These are phyloP conservation scores for Drosophila mayri DNA, from an alignment of 1,140 invertebrate genomes.

Conservation along the genomic window DNA sequence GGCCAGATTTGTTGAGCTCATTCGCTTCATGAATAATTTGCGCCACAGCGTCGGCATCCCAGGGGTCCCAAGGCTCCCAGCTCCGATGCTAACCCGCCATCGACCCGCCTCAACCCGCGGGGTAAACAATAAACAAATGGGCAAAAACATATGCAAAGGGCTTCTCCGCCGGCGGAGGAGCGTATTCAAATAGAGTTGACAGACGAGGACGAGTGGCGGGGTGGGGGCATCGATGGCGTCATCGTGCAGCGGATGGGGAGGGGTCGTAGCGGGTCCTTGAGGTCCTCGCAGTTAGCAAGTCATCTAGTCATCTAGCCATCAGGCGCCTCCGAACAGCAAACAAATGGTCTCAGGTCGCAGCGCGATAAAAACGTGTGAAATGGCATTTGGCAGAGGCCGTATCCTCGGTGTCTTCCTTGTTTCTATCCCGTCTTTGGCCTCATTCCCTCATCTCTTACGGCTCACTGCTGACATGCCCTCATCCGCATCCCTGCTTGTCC, in stretches of 20 bases:
- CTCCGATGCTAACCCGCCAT: constrained; percentile 3
- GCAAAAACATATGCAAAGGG: constrained; percentile 78
- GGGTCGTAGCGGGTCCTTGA: neutral
- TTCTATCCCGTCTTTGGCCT: neutral
- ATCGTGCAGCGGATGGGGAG: constrained; percentile 28
- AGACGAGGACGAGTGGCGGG: constrained; percentile 56
- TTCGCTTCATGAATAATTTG: constrained; percentile 81
- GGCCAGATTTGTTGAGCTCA: constrained; percentile 78
- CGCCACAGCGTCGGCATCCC: constrained; percentile 72
- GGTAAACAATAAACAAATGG: constrained; percentile 78
- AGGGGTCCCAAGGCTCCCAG: constrained; percentile 1
- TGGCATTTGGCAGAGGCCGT: constrained; percentile 68
- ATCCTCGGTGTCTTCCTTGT: neutral
- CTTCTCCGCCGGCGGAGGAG: constrained; percentile 16
- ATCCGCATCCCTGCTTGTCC: constrained; percentile 28
- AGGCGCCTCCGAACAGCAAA: constrained; percentile 66
- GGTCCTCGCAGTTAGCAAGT: constrained; percentile 63
- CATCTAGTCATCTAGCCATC: constrained; percentile 77
- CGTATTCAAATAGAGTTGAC: constrained; percentile 74
- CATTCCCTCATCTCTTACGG: constrained; percentile 14
- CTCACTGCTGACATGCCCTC: constrained; percentile 15
- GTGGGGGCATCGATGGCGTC: constrained; percentile 68
- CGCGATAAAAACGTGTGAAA: constrained; percentile 79
- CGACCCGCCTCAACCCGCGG: constrained; percentile 5
- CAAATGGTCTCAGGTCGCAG: constrained; percentile 62